Base-by-base conservation (phyloP, 2,888 invertebrate species). In the Phaedon cochleariae region DNA sequence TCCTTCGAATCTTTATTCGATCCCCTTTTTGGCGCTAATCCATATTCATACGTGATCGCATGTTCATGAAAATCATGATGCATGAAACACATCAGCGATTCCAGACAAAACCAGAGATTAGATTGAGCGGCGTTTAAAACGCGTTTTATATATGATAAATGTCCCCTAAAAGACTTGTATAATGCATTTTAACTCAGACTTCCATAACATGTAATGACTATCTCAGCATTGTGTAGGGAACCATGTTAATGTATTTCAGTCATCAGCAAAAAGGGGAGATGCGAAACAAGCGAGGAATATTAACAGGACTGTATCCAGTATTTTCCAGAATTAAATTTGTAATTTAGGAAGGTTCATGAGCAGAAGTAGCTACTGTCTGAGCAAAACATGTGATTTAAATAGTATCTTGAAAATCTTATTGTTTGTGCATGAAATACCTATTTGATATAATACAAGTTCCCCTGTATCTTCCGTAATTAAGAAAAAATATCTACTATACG, bases 171-270 rank as follows among this genome's bases (percentile, higher is more conserved):
- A 76, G 76, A 76, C 77, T 77, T 68, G 75, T 77, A 77, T 79
- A 80, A 79, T 80, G 77, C 77, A 75, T 79, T 80, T 79, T 79
- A 79, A 79, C 78, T 73, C 76, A 70, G 79, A 77, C 79, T 78
- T 81, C 79, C 80, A 80, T 80, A 80, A 79, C 80, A 76, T 79
- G 80, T 81, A 81, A 81, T 81, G 80, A 81, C 80, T 76, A 75
- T 77, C 78, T 80, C 80, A 77, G 78, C 79, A 77, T 78, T 79
- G 76, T 79, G 79, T 76, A 69, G 79, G 80, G 78, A 77, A 78
- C 77, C 80, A 80, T 80, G 78, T 80, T 82, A 82, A 82, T 82
- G 81, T 78, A 79, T 80, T 82, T 81, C 78, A 76, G 79, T 78
- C 79, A 79, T 79, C 79, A 78, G 76, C 76, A 66, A 74, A 76